These are phyloP conservation scores for Origma solitaria DNA, from an alignment of 2,113 vertebrate genomes.

Conservation along the genomic window DNA sequence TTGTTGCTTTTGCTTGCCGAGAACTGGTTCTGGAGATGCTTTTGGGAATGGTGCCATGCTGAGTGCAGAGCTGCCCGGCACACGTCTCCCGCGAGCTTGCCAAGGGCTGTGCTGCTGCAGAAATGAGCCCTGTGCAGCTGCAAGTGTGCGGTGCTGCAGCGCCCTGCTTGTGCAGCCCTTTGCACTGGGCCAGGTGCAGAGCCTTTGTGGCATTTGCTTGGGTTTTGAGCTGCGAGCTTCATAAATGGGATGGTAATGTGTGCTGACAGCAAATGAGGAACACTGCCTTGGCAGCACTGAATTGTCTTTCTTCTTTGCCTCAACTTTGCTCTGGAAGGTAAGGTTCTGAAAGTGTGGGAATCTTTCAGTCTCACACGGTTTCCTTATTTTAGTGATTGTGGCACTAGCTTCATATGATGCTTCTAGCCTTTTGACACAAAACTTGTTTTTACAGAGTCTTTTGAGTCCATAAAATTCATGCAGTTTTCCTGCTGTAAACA, in stretches of 20 bases:
- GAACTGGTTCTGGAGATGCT: not conserved
- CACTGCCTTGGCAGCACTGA: not conserved
- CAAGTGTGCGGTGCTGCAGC: not conserved
- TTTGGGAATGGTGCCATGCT: not conserved
- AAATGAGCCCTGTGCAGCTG: not conserved
- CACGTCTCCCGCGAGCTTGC: not conserved
- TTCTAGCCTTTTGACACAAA: not conserved
- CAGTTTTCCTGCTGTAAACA: not conserved
- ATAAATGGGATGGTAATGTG: not conserved
- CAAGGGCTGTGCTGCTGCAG: not conserved
- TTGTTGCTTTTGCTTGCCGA: not conserved
- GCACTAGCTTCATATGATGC: not conserved
- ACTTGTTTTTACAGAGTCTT: not conserved
- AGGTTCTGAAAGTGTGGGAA: not conserved
- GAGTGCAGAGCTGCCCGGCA: accelerated
- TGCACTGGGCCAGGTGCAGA: not conserved
- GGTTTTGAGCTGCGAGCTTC: not conserved
- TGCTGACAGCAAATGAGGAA: not conserved
- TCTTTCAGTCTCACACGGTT: not conserved
- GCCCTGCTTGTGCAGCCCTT: not conserved
- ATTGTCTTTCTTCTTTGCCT: not conserved
- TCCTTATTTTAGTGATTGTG: not conserved
- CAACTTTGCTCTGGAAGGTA: not conserved
- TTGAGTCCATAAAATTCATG: not conserved
- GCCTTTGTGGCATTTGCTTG: not conserved